A percentile compares a stretch with the other conserved stretches of the same genome.
Conservation (phyloP, 2,797 vertebrate species). For the Trachops cirrhosus region DNA sequence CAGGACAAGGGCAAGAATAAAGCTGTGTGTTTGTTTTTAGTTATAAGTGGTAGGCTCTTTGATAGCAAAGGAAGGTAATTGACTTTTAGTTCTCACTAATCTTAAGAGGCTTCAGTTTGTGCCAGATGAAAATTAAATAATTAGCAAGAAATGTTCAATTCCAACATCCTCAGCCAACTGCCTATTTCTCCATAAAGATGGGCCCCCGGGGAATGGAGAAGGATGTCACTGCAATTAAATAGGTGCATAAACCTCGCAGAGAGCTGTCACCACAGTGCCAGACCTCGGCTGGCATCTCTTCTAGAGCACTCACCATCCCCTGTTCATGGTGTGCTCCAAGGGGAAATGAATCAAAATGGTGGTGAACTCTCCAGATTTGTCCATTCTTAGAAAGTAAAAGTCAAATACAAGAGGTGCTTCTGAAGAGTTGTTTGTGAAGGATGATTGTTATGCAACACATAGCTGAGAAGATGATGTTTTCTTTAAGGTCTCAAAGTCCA, state of each 20-base stretch:
- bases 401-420: not conserved
- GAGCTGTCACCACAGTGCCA: conserved; percentile 14
- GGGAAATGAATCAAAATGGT: not conserved
- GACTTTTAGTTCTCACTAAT: conserved; percentile 77
- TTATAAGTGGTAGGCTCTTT: conserved; percentile 54
- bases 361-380: not conserved
- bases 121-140: conserved; percentile 82
- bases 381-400: not conserved
- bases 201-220: conserved; percentile 67
- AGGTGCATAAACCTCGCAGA: conserved; percentile 66
- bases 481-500: not conserved
- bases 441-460: not conserved
- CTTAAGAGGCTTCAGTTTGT: conserved; percentile 75
- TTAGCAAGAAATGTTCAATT: conserved; percentile 81
- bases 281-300: not conserved
- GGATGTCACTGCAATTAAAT: conserved; percentile 77
- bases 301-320: not conserved
- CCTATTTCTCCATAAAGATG: conserved; percentile 80
- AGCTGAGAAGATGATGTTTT: not conserved
- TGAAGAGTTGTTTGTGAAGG: not conserved
- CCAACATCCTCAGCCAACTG: conserved; percentile 78
- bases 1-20: not conserved
- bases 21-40: conserved; percentile 61
- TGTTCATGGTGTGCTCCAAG: not conserved
- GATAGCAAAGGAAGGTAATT: conserved; percentile 76